A percentile compares a stretch with the other conserved stretches of the same genome.
These are phyloP conservation scores for Lysandra coridon DNA, from an alignment of 2,888 invertebrate species.

Conservation along the genomic window DNA sequence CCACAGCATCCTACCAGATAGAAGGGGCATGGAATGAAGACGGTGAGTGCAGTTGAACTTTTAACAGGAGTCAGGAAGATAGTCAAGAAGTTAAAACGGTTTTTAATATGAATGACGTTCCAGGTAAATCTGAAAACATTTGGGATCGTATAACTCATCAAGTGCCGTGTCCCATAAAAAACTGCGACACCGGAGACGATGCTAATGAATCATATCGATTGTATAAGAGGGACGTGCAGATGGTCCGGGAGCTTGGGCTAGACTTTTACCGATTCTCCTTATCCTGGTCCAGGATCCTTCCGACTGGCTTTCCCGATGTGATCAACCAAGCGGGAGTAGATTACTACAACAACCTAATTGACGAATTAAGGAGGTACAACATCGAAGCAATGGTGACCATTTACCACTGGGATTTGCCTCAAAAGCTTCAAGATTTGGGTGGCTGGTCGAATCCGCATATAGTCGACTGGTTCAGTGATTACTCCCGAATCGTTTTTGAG, in stretches of 20 bases:
- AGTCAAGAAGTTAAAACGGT: background rate
- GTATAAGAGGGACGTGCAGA: slow-evolving; percentile 70
- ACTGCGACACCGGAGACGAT: slow-evolving; percentile 76
- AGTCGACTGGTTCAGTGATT: slow-evolving; percentile 60
- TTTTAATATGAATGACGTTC: slow-evolving; percentile 30
- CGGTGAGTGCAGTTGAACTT: slow-evolving; percentile 48
- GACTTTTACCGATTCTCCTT: slow-evolving; percentile 74
- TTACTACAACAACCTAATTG: slow-evolving; percentile 58
- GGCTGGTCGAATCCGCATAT: slow-evolving; percentile 64
- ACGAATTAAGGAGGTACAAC: slow-evolving; percentile 70
- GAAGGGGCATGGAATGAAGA: slow-evolving; percentile 75
- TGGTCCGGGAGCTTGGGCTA: slow-evolving; percentile 57
- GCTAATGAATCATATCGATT: slow-evolving; percentile 79
- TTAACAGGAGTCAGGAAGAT: background rate
- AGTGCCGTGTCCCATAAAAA: slow-evolving; percentile 63
- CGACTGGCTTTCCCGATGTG: slow-evolving; percentile 67
- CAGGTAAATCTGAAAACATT: slow-evolving; percentile 75
- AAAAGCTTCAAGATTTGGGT: slow-evolving; percentile 65
- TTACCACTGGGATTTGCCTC: slow-evolving; percentile 70
- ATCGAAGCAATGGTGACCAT: slow-evolving; percentile 79
- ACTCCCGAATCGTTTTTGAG: slow-evolving; percentile 55
- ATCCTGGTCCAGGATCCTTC: slow-evolving; percentile 81
- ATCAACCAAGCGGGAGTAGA: slow-evolving; percentile 65
- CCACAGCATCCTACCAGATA: slow-evolving; percentile 72
- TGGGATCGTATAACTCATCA: slow-evolving; percentile 79